phyloP scores from a whole-genome alignment of 2,797 vertebrate genomes.

The Chelidonichthys spinosus region DNA sequence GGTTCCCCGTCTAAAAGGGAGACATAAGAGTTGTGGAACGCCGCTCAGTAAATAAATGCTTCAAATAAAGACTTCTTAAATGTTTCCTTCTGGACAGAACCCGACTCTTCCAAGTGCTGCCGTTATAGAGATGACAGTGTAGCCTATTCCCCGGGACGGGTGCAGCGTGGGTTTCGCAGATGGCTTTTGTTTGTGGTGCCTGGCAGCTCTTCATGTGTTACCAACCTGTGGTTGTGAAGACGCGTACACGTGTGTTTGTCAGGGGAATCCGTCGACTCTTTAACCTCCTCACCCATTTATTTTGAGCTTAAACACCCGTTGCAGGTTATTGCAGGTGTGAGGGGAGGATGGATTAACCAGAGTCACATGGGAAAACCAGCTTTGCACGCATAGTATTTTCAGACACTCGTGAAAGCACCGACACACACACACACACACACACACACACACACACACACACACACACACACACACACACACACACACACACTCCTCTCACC shows the following conservation, averaged over 20 bases:
- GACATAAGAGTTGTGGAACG: conserved; percentile 19
- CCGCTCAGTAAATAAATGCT: conserved; percentile 46
- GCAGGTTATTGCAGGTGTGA: conserved; percentile 30
- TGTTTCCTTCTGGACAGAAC: conserved; percentile 34
- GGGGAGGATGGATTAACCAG: neutral
- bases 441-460: neutral
- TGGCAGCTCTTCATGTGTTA: conserved; percentile 39
- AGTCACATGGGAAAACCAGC: neutral
- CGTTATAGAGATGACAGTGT: conserved; percentile 14
- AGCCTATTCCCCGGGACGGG: conserved; percentile 16
- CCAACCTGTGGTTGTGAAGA: conserved; percentile 22
- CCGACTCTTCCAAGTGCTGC: conserved; percentile 13
- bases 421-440: too few relatives aligned
- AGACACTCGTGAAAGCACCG: neutral
- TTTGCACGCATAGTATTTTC: conserved; percentile 5
- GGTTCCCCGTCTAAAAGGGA: conserved; percentile 26
- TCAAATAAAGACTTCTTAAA: conserved; percentile 45
- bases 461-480: neutral
- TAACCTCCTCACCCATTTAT: conserved; percentile 35
- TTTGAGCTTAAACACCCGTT: conserved; percentile 34
- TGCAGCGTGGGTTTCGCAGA: conserved; percentile 43
- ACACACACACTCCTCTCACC: conserved; percentile 78
- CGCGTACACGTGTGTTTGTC: conserved; percentile 16
- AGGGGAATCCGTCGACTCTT: conserved; percentile 5
- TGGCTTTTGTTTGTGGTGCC: conserved; percentile 49